phyloP scores from a whole-genome alignment of 2,797 vertebrate species.

The Ceryle rudis region DNA sequence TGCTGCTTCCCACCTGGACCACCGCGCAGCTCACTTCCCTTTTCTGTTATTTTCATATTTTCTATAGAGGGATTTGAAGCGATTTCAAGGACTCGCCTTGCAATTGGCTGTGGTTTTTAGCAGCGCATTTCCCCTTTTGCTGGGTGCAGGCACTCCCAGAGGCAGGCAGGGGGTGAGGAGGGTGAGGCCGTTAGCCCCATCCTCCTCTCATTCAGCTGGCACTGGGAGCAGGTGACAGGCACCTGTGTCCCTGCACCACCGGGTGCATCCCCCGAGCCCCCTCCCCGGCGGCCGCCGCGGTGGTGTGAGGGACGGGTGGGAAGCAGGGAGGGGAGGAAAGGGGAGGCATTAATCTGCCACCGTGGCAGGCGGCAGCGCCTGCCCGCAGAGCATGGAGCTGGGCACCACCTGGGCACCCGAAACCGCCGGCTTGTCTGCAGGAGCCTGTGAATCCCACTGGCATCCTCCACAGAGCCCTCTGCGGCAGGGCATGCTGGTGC shows the following conservation, averaged over 20 bases:
- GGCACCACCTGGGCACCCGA: neutral
- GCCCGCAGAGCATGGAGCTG: neutral
- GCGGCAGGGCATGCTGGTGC: fast-evolving
- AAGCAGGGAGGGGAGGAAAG: neutral
- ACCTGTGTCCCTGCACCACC: neutral
- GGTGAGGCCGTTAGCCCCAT: neutral
- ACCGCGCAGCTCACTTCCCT: neutral
- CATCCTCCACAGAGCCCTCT: neutral
- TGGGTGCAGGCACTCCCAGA: neutral
- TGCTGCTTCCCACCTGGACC: neutral
- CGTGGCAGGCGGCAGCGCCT: neutral
- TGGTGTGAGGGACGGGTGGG: neutral
- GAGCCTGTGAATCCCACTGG: neutral
- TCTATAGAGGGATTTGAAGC: neutral
- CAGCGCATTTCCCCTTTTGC: neutral
- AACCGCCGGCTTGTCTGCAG: neutral
- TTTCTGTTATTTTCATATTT: neutral
- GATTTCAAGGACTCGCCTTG: neutral
- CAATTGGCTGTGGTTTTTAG: neutral
- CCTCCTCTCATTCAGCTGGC: neutral
- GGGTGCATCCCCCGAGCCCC: neutral
- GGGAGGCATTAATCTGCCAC: neutral
- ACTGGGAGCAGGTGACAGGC: constrained; percentile 17
- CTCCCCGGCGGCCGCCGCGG: fast-evolving
- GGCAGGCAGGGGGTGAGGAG: neutral